phyloP scores from a whole-genome alignment of 2,888 invertebrate genomes.

The Latheticus oryzae region DNA sequence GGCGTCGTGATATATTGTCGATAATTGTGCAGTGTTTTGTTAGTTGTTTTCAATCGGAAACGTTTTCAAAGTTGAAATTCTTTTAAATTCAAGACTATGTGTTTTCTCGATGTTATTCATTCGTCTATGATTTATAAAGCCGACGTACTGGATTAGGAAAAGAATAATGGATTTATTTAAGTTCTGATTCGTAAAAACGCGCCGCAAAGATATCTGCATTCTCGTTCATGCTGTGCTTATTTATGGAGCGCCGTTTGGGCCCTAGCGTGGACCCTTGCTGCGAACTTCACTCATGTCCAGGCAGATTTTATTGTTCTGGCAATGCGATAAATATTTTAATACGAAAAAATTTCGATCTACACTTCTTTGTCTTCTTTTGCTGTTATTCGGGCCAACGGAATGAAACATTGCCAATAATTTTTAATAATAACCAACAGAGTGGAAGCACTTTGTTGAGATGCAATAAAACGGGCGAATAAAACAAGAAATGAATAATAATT shows the following conservation, averaged over 20 bases:
- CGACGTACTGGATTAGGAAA: constrained; percentile 54
- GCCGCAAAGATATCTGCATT: constrained; percentile 58
- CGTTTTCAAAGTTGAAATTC: constrained; percentile 16
- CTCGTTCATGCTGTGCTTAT: constrained; percentile 53
- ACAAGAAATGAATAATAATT: no score
- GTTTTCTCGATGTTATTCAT: constrained; percentile 52
- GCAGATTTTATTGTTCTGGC: constrained; percentile 55
- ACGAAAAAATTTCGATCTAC: constrained; percentile 3
- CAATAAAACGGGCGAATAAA: no score
- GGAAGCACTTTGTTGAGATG: neutral
- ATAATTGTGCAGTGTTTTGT: constrained; percentile 34
- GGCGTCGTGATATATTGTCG: constrained; percentile 23
- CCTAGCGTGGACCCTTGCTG: constrained; percentile 32
- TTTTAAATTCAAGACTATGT: constrained; percentile 47
- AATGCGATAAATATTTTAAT: constrained; percentile 46
- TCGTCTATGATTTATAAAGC: constrained; percentile 51
- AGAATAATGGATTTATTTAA: constrained; percentile 58
- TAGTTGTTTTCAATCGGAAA: constrained; percentile 17
- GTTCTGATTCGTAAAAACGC: constrained; percentile 53
- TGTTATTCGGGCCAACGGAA: constrained; percentile 14
- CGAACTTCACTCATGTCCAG: constrained; percentile 37
- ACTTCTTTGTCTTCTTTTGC: neutral
- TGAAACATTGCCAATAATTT: constrained; percentile 23
- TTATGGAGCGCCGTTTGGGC: constrained; percentile 47
- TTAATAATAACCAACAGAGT: constrained; percentile 5